Evolutionary conservation across 2,797 vertebrate species (phyloP), one percentile per base, ranked within the genome.

Genomic region (Chrysocyon brachyurus): DNA sequence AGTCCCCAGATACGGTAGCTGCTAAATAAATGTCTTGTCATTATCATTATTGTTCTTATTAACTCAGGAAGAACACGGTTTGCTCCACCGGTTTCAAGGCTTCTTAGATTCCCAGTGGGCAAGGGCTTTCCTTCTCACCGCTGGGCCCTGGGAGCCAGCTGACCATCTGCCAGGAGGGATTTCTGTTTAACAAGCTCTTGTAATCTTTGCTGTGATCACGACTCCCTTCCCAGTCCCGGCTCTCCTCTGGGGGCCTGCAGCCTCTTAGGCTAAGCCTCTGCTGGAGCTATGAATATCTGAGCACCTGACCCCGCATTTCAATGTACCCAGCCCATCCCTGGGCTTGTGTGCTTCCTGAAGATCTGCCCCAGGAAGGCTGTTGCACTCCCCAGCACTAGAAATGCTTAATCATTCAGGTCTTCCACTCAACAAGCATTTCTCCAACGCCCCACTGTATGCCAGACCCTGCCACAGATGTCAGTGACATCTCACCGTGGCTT

Each of bases 201-300:
- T 96, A 91, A 97, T 97, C 97, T 97, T 22, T 21, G 33, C 97
- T 97, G 94, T 94, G 96, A 97, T 96, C 93, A 54, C 1, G 9
- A 57, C 81, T 82, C 77, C 72, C 90, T 56, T 40, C 54, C 10
- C 1, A 21, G n/a, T 11, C 79, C 5, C 2, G 15, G n/a, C 46
- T 6, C 36, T 78, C 93, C 72, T 33, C 96, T 3, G 40, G 83
- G 97, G 82, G 24, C 40, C 40, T 10, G 81, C 81, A 22, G 85
- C 94, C 97, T 94, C 96, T 94, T 56, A 85, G 75, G 82, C 96
- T 97, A 90, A 97, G 94, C 97, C 82, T 73, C 83, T 12, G 66
- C 68, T 0, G 31, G 24, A 22, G 87, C 94, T 52, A 91, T 97
- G 95, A 97, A 94, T 96, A 95, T 86, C 97, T 59, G 78, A 97